These are phyloP conservation scores for Pammene aurita DNA, from an alignment of 2,888 invertebrate species.

Conservation along the genomic window DNA sequence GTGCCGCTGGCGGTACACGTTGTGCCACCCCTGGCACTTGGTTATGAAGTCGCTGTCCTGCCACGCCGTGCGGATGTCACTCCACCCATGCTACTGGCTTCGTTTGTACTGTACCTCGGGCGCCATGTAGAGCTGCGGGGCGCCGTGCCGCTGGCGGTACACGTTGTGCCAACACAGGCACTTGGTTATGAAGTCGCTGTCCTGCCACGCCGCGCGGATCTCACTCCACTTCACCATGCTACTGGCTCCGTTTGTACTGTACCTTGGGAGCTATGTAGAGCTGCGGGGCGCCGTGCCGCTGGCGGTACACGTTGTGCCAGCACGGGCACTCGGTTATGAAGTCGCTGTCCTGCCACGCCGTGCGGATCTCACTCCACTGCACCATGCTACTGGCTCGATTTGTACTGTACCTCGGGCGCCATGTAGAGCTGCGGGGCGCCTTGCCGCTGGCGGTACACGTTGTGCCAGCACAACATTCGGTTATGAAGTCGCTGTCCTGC, in stretches of 20 bases:
- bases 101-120: too few species aligned
- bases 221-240: too few species aligned
- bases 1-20: conserved; percentile 90
- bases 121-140: too few species aligned
- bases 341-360: conserved; percentile 91
- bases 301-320: conserved; percentile 93
- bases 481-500: conserved; percentile 92
- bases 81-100: too few species aligned
- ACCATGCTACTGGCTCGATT: too few species aligned
- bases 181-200: conserved; percentile 91
- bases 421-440: conserved; percentile 59
- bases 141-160: conserved; percentile 89
- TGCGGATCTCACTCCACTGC: conserved; percentile 71
- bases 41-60: conserved; percentile 92
- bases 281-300: conserved; percentile 89
- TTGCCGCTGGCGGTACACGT: conserved; percentile 90
- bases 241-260: too few species aligned
- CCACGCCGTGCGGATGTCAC: conserved; percentile 88
- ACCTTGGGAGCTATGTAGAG: too few species aligned
- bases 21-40: conserved; percentile 92
- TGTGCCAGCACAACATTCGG: conserved; percentile 92
- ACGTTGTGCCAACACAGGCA: conserved; percentile 93
- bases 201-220: conserved; percentile 89
- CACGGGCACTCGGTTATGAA: conserved; percentile 92
- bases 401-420: too few species aligned